Base-by-base conservation (phyloP, 2,113 vertebrate genomes). In the Malurus cyaneus region DNA sequence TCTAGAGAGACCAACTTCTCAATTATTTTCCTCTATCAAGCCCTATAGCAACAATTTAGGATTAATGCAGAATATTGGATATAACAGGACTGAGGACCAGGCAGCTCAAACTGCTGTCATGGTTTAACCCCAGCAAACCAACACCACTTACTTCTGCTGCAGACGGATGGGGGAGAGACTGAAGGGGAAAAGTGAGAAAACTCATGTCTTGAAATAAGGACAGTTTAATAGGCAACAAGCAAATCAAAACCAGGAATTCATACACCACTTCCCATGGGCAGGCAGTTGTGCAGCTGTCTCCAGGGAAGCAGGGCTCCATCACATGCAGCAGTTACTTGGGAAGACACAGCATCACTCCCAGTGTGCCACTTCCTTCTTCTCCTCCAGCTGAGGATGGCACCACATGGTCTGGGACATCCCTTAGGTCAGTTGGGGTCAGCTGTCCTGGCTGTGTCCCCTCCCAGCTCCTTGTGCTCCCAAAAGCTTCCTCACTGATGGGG, bases 81-180 rank as follows among this genome's bases (percentile, higher is more conserved):
- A 4, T 21, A 82, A 46, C 14, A 88, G 49, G 15, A 53, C 24
- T 73, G 31, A 57, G 77, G 59, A 52, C 39, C 49, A 66, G 66
- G 36, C 77, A 82, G 18, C 24, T 39, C 54, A 60, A 74, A 73
- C 25, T 69, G 32, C 57, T 59, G 50, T 21, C 32, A 14, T 78
- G 28, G 36, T 72, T 42, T 72, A 84, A 67, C n/a, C 24, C 32
- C 60, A 73, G 44, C 67, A 88, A 80, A 56, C 34, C 64, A 47
- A 56, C 60, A 60, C 16, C 61, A 74, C 24, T 59, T 31, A 17
- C 21, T 17, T 8, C 28, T 12, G 15, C 15, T 5, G 0, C 0
- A 34, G 52, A 36, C 2, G 6, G 21, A 67, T 8, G 9, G 46
- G 19, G 25, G 20, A 60, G n/a, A 82, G 9, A 54, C 49, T 60